Percentiles rank a stretch among this genome's conserved stretches.
Evolutionary conservation across 2,113 vertebrate species (phyloP).

Genomic region (Copsychus sechellarum): DNA sequence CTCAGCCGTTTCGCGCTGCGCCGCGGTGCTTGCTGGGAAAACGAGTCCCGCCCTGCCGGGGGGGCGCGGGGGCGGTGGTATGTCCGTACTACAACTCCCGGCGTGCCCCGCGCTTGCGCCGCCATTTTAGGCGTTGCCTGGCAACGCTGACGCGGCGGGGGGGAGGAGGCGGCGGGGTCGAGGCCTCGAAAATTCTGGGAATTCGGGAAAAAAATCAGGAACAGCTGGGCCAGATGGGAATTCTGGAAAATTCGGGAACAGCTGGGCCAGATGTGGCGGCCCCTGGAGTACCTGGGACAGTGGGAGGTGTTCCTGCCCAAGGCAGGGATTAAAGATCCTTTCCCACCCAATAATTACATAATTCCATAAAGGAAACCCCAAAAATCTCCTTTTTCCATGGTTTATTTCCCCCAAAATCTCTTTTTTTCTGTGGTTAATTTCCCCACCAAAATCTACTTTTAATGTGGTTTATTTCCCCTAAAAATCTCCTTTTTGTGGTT

Average conservation of each 20-base stretch:
- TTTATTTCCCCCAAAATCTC: neutral
- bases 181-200: neutral
- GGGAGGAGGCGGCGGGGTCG: neutral
- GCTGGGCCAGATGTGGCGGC: neutral
- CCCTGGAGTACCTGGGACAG: no score
- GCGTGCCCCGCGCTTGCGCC: neutral
- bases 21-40: constrained; percentile 11
- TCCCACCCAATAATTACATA: neutral
- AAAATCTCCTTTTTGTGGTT: neutral
- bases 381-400: neutral
- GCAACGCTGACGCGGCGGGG: constrained; percentile 51
- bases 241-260: neutral
- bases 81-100: neutral
- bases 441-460: neutral
- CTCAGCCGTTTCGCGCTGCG: neutral
- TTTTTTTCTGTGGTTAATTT: neutral
- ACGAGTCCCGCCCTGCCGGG: fast-evolving
- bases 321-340: no score
- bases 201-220: neutral
- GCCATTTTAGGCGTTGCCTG: constrained; percentile 56
- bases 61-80: fast-evolving
- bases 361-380: neutral
- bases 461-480: neutral
- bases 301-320: no score
- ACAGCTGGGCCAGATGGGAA: neutral